Conservation (phyloP, 1,140 invertebrate genomes). For the Melitaea cinxia region DNA sequence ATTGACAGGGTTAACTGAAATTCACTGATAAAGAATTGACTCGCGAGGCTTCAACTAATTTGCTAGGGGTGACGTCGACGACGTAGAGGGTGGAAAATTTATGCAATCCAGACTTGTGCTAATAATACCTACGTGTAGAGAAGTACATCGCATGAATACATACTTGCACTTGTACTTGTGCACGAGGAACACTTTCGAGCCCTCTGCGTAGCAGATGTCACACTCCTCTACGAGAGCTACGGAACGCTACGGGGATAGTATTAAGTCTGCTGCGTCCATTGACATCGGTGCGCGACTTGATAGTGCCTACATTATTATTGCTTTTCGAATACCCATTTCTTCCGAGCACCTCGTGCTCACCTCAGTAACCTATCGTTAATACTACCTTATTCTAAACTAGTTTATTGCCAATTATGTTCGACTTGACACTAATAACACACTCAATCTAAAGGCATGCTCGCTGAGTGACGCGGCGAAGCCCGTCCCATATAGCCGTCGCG, state of each 20-base stretch:
- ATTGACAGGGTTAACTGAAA: conserved; percentile 77
- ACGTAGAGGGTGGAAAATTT: conserved; percentile 9
- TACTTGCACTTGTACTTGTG: too few species aligned
- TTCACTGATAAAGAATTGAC: conserved; percentile 69
- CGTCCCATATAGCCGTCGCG: conserved; percentile 51
- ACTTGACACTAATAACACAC: conserved; percentile 67
- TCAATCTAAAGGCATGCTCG: conserved; percentile 73
- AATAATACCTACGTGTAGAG: too few species aligned
- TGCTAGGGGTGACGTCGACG: conserved; percentile 35
- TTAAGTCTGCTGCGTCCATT: conserved; percentile 66
- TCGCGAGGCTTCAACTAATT: conserved; percentile 66
- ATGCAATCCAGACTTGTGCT: conserved; percentile 5
- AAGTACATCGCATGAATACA: too few species aligned
- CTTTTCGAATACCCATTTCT: conserved; percentile 80
- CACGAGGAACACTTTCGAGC: not conserved
- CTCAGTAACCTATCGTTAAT: conserved; percentile 60
- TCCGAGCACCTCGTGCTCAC: conserved; percentile 74
- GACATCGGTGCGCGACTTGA: conserved; percentile 75
- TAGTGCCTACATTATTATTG: conserved; percentile 79
- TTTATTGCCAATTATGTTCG: conserved; percentile 76
- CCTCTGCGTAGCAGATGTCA: conserved; percentile 29
- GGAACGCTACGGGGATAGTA: conserved; percentile 56
- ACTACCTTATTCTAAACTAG: conserved; percentile 68
- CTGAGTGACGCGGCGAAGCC: conserved; percentile 56
- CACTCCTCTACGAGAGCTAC: conserved; percentile 51